Conservation (phyloP, 2,888 invertebrate species). For the Apantesis nais region DNA sequence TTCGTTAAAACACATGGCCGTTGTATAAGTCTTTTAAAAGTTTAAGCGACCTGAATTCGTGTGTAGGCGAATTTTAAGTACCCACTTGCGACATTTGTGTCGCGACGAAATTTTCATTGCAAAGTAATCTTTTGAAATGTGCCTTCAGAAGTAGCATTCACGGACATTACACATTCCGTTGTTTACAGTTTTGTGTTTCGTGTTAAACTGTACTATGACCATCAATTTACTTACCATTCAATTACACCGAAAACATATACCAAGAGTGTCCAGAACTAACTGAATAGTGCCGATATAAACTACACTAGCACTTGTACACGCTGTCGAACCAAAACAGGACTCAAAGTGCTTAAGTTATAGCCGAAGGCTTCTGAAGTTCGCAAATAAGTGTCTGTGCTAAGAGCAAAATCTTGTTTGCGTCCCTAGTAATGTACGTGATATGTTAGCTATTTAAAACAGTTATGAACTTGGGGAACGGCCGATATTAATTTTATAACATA, state of each 20-base stretch:
- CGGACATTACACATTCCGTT: constrained; percentile 4
- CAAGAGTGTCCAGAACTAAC: neutral
- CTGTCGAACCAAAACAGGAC: constrained; percentile 20
- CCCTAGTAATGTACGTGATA: constrained; percentile 5
- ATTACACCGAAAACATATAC: neutral
- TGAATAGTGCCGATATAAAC: constrained; percentile 11
- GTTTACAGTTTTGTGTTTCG: constrained; percentile 7
- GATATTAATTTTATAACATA: neutral
- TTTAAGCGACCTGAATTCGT: constrained; percentile 26
- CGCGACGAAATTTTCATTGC: constrained; percentile 19
- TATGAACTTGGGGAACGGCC: neutral
- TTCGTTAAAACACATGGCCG: too few relatives aligned
- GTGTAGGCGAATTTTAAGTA: constrained; percentile 25
- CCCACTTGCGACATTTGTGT: constrained; percentile 20
- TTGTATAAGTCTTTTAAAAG: constrained; percentile 30
- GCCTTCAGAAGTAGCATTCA: constrained; percentile 11
- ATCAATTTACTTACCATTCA: neutral
- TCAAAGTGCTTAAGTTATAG: constrained; percentile 30
- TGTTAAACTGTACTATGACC: constrained; percentile 1
- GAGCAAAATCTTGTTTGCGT: constrained; percentile 20
- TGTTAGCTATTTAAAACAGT: neutral
- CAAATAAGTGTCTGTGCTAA: constrained; percentile 11
- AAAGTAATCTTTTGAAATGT: constrained; percentile 17
- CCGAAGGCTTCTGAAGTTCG: constrained; percentile 27
- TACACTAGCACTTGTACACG: constrained; percentile 18